Conservation (phyloP, 2,797 vertebrate species). For the Micromesistius poutassou region DNA sequence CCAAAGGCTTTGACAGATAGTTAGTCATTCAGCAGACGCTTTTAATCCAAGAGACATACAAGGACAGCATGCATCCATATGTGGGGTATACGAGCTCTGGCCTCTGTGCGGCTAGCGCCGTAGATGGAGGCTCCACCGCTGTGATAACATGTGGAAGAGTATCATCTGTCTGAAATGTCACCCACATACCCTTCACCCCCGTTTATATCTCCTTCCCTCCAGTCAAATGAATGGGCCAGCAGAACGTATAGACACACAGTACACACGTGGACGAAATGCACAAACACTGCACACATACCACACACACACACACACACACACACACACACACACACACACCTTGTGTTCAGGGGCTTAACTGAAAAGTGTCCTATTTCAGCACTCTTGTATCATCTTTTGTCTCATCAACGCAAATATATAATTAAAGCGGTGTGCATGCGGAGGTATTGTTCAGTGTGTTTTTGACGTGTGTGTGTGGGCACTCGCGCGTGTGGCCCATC, state of each 20-base stretch:
- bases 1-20: no score
- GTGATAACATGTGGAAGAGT: constrained; percentile 42
- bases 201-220: constrained; percentile 23
- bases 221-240: neutral
- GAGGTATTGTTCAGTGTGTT: neutral
- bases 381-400: constrained; percentile 16
- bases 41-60: no score
- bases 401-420: neutral
- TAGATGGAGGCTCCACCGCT: constrained; percentile 33
- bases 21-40: neutral
- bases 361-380: constrained; percentile 49
- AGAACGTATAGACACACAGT: neutral
- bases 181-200: constrained; percentile 42
- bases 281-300: no score
- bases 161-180: constrained; percentile 49
- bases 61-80: no score
- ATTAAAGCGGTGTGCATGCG: neutral
- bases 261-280: neutral
- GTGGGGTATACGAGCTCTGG: neutral
- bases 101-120: constrained; percentile 8
- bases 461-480: neutral
- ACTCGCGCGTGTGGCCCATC: neutral
- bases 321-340: no score
- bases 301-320: neutral
- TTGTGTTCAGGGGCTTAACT: constrained; percentile 21